Base-by-base conservation (phyloP, 2,113 vertebrate genomes). In the pig (Sus scrofa) region DNA sequence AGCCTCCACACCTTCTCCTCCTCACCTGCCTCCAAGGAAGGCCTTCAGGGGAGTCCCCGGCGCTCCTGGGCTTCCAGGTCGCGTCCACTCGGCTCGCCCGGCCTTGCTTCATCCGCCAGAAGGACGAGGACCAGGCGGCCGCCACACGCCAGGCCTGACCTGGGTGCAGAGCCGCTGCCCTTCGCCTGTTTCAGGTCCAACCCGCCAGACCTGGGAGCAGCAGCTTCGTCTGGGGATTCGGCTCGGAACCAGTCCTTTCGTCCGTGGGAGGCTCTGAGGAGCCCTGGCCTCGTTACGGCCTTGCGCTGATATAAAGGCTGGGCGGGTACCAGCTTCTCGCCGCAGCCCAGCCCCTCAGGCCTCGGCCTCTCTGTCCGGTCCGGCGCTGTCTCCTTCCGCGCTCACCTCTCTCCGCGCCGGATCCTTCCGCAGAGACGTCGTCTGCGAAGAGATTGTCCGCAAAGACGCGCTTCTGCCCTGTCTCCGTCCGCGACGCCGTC, bases 151-250 rank as follows among this genome's bases (percentile, higher is more conserved):
- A 77, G 58, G 63, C 62, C 63, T 62, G 88, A 39, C 27, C 52
- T 5, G 27, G 50, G 13, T 0, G 0, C 0, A 1, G 32, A 68
- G 32, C 30, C 39, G 20, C 6, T 16, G 24, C 37, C 16, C 22
- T 37, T 44, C 0, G 0, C 56, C 27, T 58, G 37, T 27, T 58
- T 10, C 73, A 62, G 81, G 13, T 52, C 26, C 2, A 10, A 4
- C 6, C 20, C 7, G 10, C 1, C 2, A 12, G 37, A 14, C 39
- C 14, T 2, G 26, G 71, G 37, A 34, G 44, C 10, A 13, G 44
- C 8, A 6, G 14, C 32, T 73, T 63, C 6, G 1, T 7, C 3
- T 30, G 0, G 9, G 20, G 22, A 34, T 60, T 84, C 14, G 18
- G 37, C 60, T 70, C 34, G n/a, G 24, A 89, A 3, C 16, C 30